These are phyloP conservation scores for Condylostylus longicornis DNA, from an alignment of 1,140 invertebrate genomes.

Conservation along the genomic window DNA sequence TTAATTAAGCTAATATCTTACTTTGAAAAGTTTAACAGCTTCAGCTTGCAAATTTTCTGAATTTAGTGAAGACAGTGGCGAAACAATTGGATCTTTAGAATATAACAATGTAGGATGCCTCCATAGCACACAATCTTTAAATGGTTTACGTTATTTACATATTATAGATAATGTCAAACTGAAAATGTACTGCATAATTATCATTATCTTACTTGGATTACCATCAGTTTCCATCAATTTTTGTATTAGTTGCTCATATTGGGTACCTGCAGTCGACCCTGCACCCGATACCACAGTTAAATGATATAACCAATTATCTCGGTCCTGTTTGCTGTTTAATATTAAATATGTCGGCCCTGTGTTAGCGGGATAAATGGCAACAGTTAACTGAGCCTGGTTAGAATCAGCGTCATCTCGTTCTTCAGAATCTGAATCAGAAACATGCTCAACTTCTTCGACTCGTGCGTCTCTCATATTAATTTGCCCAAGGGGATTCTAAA, in stretches of 20 bases:
- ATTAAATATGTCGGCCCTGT: conserved; percentile 82
- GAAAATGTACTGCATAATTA: no score
- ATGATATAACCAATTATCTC: conserved; percentile 89
- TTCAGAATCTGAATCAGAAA: conserved; percentile 82
- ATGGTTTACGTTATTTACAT: no score
- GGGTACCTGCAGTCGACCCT: conserved; percentile 76
- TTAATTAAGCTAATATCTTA: conserved; percentile 23
- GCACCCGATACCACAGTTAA: conserved; percentile 85
- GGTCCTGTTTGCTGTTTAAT: conserved; percentile 74
- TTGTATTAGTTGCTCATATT: conserved; percentile 87
- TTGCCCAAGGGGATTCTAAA: conserved; percentile 86
- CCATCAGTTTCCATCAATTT: conserved; percentile 91
- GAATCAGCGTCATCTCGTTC: conserved; percentile 58
- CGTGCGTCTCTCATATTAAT: conserved; percentile 88
- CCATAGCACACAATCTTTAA: conserved; percentile 77
- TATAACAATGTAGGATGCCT: conserved; percentile 83
- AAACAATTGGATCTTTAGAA: conserved; percentile 72
- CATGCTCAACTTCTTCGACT: conserved; percentile 85
- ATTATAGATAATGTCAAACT: no score
- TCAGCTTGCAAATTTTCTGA: conserved; percentile 72
- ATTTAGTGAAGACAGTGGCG: conserved; percentile 71
- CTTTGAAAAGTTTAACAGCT: conserved; percentile 89
- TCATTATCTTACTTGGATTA: conserved; percentile 59
- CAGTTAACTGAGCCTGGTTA: conserved; percentile 55
- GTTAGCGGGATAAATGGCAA: conserved; percentile 85